These are phyloP conservation scores for Megaceryle torquata DNA, from an alignment of 2,113 vertebrate genomes.

Conservation along the genomic window DNA sequence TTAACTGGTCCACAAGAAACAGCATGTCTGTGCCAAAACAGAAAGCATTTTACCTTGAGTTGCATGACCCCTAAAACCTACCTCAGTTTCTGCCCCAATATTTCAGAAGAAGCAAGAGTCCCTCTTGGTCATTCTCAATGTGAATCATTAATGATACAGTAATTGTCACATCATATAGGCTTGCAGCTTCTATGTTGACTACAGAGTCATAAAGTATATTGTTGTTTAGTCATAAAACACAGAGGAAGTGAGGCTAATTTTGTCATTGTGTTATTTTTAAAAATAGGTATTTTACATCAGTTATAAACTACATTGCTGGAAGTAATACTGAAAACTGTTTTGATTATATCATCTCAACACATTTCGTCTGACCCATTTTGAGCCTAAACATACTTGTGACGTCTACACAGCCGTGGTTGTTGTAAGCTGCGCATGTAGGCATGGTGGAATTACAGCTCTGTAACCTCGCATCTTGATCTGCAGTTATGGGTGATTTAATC, in stretches of 20 bases:
- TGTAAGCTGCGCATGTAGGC: background rate
- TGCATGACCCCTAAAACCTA: background rate
- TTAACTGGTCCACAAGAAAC: background rate
- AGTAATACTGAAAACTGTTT: background rate
- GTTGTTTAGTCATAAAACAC: background rate
- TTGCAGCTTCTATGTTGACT: background rate
- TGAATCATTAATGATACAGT: background rate
- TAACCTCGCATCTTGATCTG: background rate
- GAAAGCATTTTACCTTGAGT: background rate
- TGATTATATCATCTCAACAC: background rate
- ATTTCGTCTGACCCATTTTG: background rate
- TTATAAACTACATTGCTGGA: background rate
- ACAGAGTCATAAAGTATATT: background rate
- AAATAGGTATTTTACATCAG: background rate
- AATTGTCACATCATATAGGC: background rate
- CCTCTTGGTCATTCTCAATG: background rate
- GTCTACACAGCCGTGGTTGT: background rate
- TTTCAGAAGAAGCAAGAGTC: background rate
- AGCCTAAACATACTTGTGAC: background rate
- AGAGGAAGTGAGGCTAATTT: constrained; percentile 14
- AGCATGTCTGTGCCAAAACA: background rate
- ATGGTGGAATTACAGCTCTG: background rate
- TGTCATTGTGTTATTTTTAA: background rate
- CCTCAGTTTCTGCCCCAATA: background rate
- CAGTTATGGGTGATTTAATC: background rate